Evolutionary conservation across 2,797 vertebrate species (phyloP).

Genomic region (Masticophis lateralis): DNA sequence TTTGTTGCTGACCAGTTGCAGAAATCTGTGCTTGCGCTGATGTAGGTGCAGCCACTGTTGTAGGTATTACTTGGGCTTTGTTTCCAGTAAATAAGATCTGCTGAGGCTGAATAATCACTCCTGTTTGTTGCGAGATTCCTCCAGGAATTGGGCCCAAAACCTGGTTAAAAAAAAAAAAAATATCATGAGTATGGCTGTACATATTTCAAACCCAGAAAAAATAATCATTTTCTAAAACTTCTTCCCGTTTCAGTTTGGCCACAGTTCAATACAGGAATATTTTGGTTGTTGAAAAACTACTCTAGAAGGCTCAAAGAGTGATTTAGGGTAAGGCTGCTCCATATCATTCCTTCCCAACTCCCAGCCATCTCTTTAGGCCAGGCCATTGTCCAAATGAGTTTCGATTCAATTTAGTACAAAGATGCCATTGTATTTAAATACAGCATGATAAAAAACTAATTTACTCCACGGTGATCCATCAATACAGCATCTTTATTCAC

Average conservation of each 20-base stretch:
- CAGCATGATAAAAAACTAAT: background rate
- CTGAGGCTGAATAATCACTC: constrained; percentile 98
- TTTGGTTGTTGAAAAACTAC: background rate
- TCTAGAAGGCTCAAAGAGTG: background rate
- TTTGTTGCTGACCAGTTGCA: constrained; percentile 74
- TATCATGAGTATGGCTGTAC: background rate
- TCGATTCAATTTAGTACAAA: background rate
- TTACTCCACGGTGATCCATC: background rate
- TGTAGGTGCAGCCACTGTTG: constrained; percentile 80
- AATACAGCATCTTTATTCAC: background rate
- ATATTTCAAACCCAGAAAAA: background rate
- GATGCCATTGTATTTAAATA: background rate
- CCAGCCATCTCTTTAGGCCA: background rate
- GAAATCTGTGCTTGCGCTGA: constrained; percentile 82
- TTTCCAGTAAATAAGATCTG: constrained; percentile 96
- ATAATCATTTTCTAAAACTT: background rate
- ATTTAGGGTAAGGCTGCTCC: background rate
- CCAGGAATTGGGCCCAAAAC: constrained; percentile 92
- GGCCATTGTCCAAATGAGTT: background rate
- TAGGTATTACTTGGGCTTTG: constrained; percentile 87
- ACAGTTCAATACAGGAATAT: background rate
- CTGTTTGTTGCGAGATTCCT: constrained; percentile 89
- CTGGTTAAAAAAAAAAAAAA: constrained; percentile 64
- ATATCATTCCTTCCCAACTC: background rate
- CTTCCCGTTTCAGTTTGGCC: background rate